Evolutionary conservation across 2,797 vertebrate species (phyloP).

Genomic region (Tapera naevia): DNA sequence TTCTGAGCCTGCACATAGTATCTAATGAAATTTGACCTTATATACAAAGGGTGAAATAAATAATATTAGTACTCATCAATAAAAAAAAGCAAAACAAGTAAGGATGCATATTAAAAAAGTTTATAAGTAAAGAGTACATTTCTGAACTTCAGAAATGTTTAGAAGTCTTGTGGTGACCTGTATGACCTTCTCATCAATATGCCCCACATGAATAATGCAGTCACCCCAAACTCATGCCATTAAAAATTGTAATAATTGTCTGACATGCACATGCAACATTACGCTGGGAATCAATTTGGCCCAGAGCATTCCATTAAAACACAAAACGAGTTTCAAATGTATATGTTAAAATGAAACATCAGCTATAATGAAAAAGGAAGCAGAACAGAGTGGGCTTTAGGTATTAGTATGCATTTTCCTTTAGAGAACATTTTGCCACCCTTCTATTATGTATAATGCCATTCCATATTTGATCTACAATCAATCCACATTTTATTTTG

Average conservation of each 20-base stretch:
- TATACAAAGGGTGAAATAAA: background rate
- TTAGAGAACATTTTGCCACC: background rate
- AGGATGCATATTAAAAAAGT: background rate
- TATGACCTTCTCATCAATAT: conserved; percentile 18
- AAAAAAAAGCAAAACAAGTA: background rate
- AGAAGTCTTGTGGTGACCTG: conserved; percentile 4
- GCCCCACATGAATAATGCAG: conserved; percentile 47
- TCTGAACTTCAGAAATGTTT: background rate
- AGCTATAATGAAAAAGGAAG: conserved; percentile 51
- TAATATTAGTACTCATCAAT: background rate
- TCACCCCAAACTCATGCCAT: conserved; percentile 8
- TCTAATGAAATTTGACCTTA: conserved; percentile 6
- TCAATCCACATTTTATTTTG: conserved; percentile 42
- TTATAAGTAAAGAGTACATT: background rate
- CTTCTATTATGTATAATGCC: background rate
- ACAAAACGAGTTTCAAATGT: conserved; percentile 45
- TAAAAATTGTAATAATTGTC: conserved; percentile 47
- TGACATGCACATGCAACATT: conserved; percentile 34
- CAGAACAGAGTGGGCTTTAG: background rate
- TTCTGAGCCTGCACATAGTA: background rate
- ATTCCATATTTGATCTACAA: conserved; percentile 12
- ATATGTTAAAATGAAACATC: conserved; percentile 54
- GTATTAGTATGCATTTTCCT: background rate
- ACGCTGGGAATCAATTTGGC: conserved; percentile 47
- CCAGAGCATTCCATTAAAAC: conserved; percentile 57